phyloP scores from a whole-genome alignment of 2,888 invertebrate genomes.

The Leptinotarsa peninsularis region DNA sequence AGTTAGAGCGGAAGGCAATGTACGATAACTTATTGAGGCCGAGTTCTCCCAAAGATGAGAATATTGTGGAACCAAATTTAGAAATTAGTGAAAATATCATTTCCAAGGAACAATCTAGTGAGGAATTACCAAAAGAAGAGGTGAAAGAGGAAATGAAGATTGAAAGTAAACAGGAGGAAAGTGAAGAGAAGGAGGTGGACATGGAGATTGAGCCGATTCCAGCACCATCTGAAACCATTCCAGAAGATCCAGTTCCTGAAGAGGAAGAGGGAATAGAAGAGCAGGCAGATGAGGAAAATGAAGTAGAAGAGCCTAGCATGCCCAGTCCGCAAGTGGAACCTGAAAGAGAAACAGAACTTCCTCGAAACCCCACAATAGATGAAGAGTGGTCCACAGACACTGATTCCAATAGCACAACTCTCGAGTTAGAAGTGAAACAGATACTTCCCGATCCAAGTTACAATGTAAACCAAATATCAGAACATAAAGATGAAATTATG shows the following conservation, averaged over 20 bases:
- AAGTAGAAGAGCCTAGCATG: slow-evolving; percentile 31
- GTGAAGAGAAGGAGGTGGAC: slow-evolving; percentile 27
- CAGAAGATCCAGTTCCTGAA: slow-evolving; percentile 40
- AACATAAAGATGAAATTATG: slow-evolving; percentile 59
- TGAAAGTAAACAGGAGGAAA: slow-evolving; percentile 41
- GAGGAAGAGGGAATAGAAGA: slow-evolving; percentile 37
- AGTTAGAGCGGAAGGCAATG: slow-evolving; percentile 65
- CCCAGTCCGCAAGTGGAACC: slow-evolving; percentile 19
- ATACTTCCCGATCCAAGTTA: slow-evolving; percentile 47
- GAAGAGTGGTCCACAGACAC: slow-evolving; percentile 59
- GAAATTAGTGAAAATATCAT: slow-evolving; percentile 47
- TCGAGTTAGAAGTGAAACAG: slow-evolving; percentile 56
- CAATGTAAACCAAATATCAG: slow-evolving; percentile 47
- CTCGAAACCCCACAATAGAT: slow-evolving; percentile 48
- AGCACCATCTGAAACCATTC: background rate
- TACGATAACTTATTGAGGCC: slow-evolving; percentile 65
- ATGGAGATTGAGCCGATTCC: slow-evolving; percentile 31
- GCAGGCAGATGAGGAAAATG: slow-evolving; percentile 30
- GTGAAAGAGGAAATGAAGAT: slow-evolving; percentile 25
- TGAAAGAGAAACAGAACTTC: slow-evolving; percentile 23
- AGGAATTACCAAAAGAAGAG: slow-evolving; percentile 15
- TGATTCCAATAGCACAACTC: slow-evolving; percentile 58
- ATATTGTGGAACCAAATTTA: slow-evolving; percentile 34
- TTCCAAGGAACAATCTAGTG: background rate
- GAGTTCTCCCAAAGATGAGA: slow-evolving; percentile 53